Conservation (phyloP, 2,888 invertebrate genomes). For the Sceliomorpha sp. region DNA sequence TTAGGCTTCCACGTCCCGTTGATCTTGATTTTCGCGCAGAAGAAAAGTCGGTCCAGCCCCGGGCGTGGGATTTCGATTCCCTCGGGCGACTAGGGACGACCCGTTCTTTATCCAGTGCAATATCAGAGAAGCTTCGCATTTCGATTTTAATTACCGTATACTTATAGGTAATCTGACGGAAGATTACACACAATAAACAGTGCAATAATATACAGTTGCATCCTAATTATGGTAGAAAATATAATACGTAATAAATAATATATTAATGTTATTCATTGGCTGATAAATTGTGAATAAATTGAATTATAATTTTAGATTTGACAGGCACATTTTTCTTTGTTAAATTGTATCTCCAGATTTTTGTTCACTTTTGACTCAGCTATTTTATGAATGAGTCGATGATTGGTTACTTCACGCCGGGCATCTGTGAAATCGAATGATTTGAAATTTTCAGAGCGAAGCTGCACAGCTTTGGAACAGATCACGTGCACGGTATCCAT, state of each 20-base stretch:
- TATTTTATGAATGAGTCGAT: conserved; percentile 6
- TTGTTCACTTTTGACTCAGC: conserved; percentile 5
- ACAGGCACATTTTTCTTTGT: no score
- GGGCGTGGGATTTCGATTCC: conserved; percentile 47
- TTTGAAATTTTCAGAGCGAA: conserved; percentile 12
- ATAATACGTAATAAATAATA: background rate
- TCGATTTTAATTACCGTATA: conserved; percentile 49
- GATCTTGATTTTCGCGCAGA: conserved; percentile 32
- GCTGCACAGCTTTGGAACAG: conserved; percentile 16
- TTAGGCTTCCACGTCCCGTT: conserved; percentile 3
- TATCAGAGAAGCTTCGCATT: conserved; percentile 30
- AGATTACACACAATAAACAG: no score
- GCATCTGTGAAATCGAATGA: conserved; percentile 18
- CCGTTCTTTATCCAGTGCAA: conserved; percentile 50
- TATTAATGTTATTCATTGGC: no score
- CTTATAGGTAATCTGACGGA: conserved; percentile 36
- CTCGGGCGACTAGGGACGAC: conserved; percentile 44
- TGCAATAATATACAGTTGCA: conserved; percentile 2
- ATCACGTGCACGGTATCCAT: conserved; percentile 51
- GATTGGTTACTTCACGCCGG: conserved; percentile 16
- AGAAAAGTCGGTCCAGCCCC: conserved; percentile 36
- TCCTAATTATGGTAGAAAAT: conserved; percentile 7
- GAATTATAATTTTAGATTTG: no score
- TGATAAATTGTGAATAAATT: no score
- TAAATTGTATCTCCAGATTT: background rate